A percentile compares a stretch with the other conserved stretches of the same genome.
These are phyloP conservation scores for Apamea epomidion DNA, from an alignment of 2,888 invertebrate genomes.

Conservation along the genomic window DNA sequence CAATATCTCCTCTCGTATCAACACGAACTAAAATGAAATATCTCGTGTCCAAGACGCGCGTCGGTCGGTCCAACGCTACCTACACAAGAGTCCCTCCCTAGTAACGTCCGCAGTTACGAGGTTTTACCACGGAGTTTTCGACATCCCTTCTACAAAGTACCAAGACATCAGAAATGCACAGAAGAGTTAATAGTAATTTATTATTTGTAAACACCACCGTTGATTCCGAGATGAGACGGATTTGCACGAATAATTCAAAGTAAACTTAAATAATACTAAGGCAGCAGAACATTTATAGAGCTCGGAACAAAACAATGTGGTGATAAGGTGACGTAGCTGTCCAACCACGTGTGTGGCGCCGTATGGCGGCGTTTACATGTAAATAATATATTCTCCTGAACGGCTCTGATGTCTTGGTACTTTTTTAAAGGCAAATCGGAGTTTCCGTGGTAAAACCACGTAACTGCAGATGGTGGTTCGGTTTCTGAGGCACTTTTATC, in stretches of 20 bases:
- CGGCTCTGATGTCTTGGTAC: conserved; percentile 24
- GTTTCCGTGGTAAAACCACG: conserved; percentile 35
- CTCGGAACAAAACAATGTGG: background rate
- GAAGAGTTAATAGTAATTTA: background rate
- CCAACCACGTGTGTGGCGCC: background rate
- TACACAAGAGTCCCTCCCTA: background rate
- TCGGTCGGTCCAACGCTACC: background rate
- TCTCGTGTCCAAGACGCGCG: too few relatives aligned
- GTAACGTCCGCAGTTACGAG: conserved; percentile 14
- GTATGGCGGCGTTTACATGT: background rate
- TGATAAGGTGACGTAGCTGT: background rate
- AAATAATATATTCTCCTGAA: conserved; percentile 8
- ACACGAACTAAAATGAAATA: background rate
- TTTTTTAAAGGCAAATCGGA: conserved; percentile 14
- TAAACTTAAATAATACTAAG: conserved; percentile 42
- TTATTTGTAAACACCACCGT: background rate
- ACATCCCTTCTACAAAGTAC: conserved; percentile 3
- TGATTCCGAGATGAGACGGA: conserved; percentile 13
- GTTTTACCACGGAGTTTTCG: conserved; percentile 15
- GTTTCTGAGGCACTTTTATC: too few relatives aligned
- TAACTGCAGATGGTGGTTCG: background rate
- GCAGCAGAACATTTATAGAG: conserved; percentile 15
- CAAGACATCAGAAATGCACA: conserved; percentile 19
- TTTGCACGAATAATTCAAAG: conserved; percentile 44
- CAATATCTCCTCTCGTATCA: background rate